phyloP scores from a whole-genome alignment of 2,888 invertebrate species.

The Leptopilina syphax region DNA sequence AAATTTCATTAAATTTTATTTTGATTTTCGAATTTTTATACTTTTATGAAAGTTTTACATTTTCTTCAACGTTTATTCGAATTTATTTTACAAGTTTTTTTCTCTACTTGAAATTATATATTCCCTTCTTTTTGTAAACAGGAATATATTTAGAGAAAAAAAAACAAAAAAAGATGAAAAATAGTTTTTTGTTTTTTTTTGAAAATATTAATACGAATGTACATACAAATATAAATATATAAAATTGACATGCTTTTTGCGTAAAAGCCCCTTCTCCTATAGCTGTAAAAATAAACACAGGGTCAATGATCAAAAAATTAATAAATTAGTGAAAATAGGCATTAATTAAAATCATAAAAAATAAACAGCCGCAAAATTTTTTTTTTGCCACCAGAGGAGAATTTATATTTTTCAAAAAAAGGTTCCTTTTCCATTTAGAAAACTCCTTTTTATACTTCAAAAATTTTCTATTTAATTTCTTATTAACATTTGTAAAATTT shows the following conservation, averaged over 20 bases:
- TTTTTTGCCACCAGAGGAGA: conserved; percentile 50
- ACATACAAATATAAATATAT: conserved; percentile 63
- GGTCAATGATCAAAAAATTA: conserved; percentile 71
- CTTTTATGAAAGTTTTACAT: too few species aligned
- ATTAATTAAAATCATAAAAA: conserved; percentile 63
- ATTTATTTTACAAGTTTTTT: conserved; percentile 2
- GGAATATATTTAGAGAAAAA: conserved; percentile 38
- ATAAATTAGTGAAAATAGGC: conserved; percentile 70
- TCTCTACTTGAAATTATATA: conserved; percentile 1
- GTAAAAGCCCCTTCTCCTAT: conserved; percentile 75
- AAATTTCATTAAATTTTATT: too few species aligned
- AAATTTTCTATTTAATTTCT: too few species aligned
- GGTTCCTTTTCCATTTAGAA: not conserved
- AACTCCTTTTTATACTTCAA: too few species aligned
- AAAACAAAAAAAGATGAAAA: conserved; percentile 28
- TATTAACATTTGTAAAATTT: too few species aligned
- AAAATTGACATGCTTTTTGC: conserved; percentile 67
- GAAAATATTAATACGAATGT: conserved; percentile 54
- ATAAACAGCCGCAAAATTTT: conserved; percentile 54
- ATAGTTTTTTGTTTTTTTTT: too few species aligned
- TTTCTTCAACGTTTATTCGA: not conserved
- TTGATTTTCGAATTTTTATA: too few species aligned
- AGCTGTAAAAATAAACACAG: conserved; percentile 73
- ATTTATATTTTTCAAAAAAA: conserved; percentile 38
- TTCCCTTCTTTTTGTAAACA: not conserved